These are phyloP conservation scores for Subacronicta megacephala DNA, from an alignment of 2,888 invertebrate genomes.

Conservation along the genomic window DNA sequence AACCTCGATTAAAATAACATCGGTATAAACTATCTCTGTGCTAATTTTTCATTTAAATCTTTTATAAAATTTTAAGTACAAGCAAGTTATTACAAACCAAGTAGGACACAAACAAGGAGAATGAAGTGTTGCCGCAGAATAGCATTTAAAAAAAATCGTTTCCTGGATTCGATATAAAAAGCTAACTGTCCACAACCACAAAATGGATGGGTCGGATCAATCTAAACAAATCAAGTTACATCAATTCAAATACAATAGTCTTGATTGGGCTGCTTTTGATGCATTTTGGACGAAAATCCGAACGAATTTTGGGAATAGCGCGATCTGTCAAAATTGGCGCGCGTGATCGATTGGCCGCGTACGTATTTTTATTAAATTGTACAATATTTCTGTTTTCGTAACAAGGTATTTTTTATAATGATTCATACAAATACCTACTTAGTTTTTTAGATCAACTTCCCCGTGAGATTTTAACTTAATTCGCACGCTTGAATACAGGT, in stretches of 20 bases:
- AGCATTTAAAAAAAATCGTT: slow-evolving; percentile 38
- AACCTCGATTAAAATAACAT: too few species aligned
- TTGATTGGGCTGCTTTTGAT: slow-evolving; percentile 78
- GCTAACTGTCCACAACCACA: slow-evolving; percentile 62
- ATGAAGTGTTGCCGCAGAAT: background rate
- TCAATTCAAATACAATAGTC: slow-evolving; percentile 72
- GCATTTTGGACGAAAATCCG: slow-evolving; percentile 65
- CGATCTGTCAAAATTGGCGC: slow-evolving; percentile 72
- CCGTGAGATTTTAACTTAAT: slow-evolving; percentile 34
- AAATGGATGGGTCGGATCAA: slow-evolving; percentile 79
- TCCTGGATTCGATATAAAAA: slow-evolving; percentile 64
- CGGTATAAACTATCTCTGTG: too few species aligned
- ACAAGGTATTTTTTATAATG: slow-evolving; percentile 27
- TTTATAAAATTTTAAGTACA: too few species aligned
- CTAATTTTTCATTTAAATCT: too few species aligned
- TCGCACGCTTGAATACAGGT: slow-evolving; percentile 5
- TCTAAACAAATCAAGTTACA: slow-evolving; percentile 79
- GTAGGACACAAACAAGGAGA: too few species aligned
- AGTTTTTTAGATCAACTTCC: slow-evolving; percentile 16
- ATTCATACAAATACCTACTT: too few species aligned
- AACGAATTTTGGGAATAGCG: slow-evolving; percentile 71
- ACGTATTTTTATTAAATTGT: slow-evolving; percentile 49
- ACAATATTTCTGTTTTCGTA: slow-evolving; percentile 42
- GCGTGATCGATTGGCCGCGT: slow-evolving; percentile 72
- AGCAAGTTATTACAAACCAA: too few species aligned